phyloP scores from a whole-genome alignment of 1,140 invertebrate genomes.

The Meteorus sp. region DNA sequence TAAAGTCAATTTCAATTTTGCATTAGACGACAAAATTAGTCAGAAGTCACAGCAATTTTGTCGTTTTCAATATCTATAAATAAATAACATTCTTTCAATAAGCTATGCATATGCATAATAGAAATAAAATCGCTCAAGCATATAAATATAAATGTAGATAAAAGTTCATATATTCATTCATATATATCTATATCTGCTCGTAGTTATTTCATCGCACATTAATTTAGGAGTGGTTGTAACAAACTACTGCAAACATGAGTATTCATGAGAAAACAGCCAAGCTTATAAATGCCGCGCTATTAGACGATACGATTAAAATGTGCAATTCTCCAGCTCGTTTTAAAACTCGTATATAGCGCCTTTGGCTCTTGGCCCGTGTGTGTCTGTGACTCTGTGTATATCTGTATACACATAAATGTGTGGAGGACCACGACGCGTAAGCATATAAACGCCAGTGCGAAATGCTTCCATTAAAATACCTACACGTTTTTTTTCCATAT shows the following conservation, averaged over 20 bases:
- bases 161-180: too few species aligned
- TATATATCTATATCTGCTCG: slow-evolving; percentile 29
- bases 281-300: slow-evolving; percentile 48
- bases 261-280: slow-evolving; percentile 50
- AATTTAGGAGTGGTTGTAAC: slow-evolving; percentile 45
- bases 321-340: slow-evolving; percentile 47
- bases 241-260: slow-evolving; percentile 38
- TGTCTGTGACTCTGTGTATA: neutral
- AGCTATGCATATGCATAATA: too few species aligned
- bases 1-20: too few species aligned
- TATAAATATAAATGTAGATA: too few species aligned
- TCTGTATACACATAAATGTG: neutral
- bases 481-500: slow-evolving; percentile 19
- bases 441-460: neutral
- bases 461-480: slow-evolving; percentile 26
- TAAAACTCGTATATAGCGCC: slow-evolving; percentile 29
- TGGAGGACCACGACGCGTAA: neutral
- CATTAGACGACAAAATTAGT: too few species aligned
- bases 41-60: too few species aligned
- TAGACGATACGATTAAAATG: slow-evolving; percentile 51
- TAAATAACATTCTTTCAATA: too few species aligned
- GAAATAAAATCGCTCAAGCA: too few species aligned
- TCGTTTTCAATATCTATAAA: too few species aligned
- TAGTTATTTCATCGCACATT: slow-evolving; percentile 36
- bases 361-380: slow-evolving; percentile 30